Percentiles rank a stretch among this genome's conserved stretches.
Conservation (phyloP, 1,140 invertebrate genomes). For the Drosophila rufa region DNA sequence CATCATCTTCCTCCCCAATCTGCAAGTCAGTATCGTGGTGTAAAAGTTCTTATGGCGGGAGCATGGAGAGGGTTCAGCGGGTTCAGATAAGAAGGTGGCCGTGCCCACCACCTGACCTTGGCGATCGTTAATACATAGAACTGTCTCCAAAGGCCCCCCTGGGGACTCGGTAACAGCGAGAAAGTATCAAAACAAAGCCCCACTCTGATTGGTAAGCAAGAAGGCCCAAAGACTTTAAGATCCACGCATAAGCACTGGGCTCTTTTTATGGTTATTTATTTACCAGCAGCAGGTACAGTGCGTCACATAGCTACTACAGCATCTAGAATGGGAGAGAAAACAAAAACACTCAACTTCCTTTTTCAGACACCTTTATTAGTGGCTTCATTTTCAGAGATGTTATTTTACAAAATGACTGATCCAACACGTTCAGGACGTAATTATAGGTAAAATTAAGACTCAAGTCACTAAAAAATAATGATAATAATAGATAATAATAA, state of each 20-base stretch:
- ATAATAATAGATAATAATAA: constrained; percentile 12
- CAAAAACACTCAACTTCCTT: constrained; percentile 6
- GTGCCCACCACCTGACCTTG: constrained; percentile 19
- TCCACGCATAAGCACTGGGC: constrained; percentile 5
- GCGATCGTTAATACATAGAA: constrained; percentile 12
- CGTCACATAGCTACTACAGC: neutral
- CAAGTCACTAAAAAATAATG: constrained; percentile 23
- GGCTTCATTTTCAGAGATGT: constrained; percentile 22
- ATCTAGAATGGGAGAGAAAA: neutral
- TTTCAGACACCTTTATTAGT: constrained; percentile 35
- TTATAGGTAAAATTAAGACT: constrained; percentile 13
- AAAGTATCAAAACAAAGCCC: constrained; percentile 4
- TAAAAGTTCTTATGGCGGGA: constrained; percentile 8
- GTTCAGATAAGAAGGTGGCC: constrained; percentile 8
- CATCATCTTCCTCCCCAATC: constrained; percentile 17
- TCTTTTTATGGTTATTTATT: constrained; percentile 11
- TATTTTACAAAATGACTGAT: constrained; percentile 46
- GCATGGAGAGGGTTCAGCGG: neutral
- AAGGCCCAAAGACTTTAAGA: neutral
- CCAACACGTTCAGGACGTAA: constrained; percentile 17
- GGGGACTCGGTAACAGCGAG: neutral
- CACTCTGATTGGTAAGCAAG: neutral
- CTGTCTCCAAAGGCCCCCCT: neutral
- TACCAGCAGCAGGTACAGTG: neutral
- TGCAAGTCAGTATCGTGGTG: constrained; percentile 40